Evolutionary conservation across 2,797 vertebrate species (phyloP).

Genomic region (Eurystomus glaucurus): DNA sequence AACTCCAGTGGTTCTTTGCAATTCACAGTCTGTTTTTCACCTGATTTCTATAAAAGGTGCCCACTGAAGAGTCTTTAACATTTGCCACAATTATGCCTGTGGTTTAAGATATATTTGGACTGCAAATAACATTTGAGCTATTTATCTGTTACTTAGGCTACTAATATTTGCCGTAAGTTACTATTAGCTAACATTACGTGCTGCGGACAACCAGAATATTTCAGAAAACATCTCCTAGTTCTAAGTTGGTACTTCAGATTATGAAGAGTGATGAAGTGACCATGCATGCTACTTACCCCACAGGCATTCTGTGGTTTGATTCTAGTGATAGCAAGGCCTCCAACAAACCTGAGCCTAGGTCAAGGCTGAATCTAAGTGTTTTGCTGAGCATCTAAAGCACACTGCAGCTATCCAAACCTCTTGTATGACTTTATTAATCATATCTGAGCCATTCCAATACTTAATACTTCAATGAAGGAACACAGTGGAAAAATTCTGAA

Average conservation of each 20-base stretch:
- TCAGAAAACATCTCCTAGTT: background rate
- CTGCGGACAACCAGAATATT: background rate
- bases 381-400: background rate
- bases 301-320: background rate
- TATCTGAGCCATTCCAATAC: background rate
- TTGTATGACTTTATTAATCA: background rate
- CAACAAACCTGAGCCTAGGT: background rate
- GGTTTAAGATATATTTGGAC: background rate
- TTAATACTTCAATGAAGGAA: background rate
- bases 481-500: background rate
- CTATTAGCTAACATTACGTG: background rate
- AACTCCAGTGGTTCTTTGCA: background rate
- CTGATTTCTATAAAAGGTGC: background rate
- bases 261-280: background rate
- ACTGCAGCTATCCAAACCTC: background rate
- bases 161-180: background rate
- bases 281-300: accelerated
- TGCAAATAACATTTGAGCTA: background rate
- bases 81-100: background rate
- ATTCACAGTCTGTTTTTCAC: background rate
- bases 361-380: background rate
- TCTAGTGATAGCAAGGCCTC: background rate
- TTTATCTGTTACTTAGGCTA: background rate
- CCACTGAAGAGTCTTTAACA: background rate
- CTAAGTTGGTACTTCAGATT: background rate